Evolutionary conservation across 2,113 vertebrate species (phyloP).

Genomic region (Perca schrenkii): DNA sequence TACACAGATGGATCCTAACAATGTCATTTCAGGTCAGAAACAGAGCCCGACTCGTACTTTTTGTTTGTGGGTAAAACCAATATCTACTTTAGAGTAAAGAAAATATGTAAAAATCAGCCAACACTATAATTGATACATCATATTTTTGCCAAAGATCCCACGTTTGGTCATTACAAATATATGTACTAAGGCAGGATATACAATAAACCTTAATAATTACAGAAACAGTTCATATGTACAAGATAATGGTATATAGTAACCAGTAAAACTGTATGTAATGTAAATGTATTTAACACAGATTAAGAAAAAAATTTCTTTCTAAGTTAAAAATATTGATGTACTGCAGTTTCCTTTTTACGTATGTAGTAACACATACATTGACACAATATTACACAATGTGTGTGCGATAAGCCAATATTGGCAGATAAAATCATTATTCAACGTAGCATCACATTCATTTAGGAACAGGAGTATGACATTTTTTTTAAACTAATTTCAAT

Average conservation of each 20-base stretch:
- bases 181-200: no score
- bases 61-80: background rate
- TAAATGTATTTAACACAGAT: no score
- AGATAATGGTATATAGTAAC: background rate
- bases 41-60: background rate
- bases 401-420: background rate
- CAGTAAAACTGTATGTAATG: background rate
- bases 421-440: background rate
- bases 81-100: background rate
- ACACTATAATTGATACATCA: background rate
- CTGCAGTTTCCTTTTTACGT: background rate
- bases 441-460: background rate
- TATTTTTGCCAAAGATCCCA: background rate
- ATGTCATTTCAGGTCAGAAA: background rate
- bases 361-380: background rate
- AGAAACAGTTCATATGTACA: background rate
- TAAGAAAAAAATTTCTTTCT: background rate
- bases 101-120: background rate
- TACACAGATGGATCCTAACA: background rate
- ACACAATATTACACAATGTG: background rate
- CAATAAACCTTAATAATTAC: background rate
- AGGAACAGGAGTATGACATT: no score
- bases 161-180: background rate
- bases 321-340: background rate
- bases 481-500: no score